Conservation (phyloP, 2,113 vertebrate species). For the Mohoua ochrocephala region DNA sequence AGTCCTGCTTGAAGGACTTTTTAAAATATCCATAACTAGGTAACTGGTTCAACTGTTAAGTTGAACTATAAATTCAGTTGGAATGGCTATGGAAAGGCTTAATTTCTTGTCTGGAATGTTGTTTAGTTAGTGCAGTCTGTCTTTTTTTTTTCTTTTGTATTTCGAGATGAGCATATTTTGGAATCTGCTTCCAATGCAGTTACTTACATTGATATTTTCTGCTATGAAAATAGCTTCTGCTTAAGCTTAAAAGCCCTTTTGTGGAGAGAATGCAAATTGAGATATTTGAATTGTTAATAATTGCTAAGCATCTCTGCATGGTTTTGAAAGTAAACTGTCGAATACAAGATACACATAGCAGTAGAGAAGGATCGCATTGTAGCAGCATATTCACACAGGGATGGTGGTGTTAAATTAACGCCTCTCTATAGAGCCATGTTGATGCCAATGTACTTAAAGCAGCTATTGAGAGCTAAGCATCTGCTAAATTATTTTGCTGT, state of each 20-base stretch:
- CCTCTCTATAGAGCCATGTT: background rate
- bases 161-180: background rate
- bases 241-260: background rate
- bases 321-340: background rate
- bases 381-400: background rate
- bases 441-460: background rate
- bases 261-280: background rate
- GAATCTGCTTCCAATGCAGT: background rate
- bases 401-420: background rate
- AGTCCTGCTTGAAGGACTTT: background rate
- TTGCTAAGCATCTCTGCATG: background rate
- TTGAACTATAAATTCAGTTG: background rate
- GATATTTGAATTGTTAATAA: background rate
- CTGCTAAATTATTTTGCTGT: background rate
- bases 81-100: background rate
- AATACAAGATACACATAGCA: background rate
- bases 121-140: background rate
- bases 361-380: background rate
- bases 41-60: background rate
- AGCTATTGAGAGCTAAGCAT: background rate
- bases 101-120: background rate
- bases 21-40: background rate
- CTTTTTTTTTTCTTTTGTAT: background rate
- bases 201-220: background rate
- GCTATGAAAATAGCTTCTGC: background rate